Percentiles rank a stretch among this genome's conserved stretches.
phyloP scores from a whole-genome alignment of 2,797 vertebrate genomes.

The Acanthornis magna region DNA sequence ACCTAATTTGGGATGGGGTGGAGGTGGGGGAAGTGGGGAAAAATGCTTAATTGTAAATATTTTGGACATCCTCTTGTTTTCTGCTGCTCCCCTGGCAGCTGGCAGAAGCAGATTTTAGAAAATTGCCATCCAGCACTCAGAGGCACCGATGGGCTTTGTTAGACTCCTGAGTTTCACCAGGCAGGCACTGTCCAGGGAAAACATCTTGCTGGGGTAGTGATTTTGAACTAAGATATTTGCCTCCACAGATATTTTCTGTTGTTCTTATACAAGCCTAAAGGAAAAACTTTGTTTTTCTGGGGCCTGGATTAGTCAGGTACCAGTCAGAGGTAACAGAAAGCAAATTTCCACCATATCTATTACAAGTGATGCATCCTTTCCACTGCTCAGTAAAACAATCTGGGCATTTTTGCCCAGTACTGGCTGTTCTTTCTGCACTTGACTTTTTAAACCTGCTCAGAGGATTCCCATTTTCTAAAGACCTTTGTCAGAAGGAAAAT shows the following conservation, averaged over 20 bases:
- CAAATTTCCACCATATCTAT: neutral
- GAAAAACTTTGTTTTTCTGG: neutral
- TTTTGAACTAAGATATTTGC: neutral
- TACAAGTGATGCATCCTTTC: neutral
- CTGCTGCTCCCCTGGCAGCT: neutral
- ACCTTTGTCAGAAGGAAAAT: neutral
- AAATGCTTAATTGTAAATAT: neutral
- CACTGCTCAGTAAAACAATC: neutral
- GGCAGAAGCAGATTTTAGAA: neutral
- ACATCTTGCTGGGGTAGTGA: neutral
- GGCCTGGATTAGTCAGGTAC: neutral
- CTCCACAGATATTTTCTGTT: neutral
- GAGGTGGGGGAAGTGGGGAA: accelerated
- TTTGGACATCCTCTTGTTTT: neutral
- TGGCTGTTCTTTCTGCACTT: neutral
- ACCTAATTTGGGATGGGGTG: neutral
- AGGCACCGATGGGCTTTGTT: neutral
- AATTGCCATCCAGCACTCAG: neutral
- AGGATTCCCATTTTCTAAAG: neutral
- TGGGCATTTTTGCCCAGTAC: neutral
- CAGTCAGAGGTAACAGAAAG: neutral
- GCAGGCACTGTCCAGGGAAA: neutral
- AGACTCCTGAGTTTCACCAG: neutral
- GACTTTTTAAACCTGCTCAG: neutral
- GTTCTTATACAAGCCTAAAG: neutral